phyloP scores from a whole-genome alignment of 1,140 invertebrate species.

The Ptiloglossa arizonensis region DNA sequence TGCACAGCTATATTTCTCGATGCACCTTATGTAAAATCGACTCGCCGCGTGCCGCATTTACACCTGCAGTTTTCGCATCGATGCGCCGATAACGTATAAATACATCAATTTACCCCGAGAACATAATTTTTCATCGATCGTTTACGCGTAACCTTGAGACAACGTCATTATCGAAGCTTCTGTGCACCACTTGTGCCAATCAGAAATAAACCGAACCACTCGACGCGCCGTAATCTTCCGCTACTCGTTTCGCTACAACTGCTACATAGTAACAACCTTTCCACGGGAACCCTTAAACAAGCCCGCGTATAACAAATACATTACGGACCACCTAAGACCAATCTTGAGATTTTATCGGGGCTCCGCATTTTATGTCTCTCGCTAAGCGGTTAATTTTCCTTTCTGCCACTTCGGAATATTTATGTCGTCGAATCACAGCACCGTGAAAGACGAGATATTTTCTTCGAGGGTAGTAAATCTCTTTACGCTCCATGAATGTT shows the following conservation, averaged over 20 bases:
- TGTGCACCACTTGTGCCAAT: conserved; percentile 36
- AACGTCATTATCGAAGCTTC: conserved; percentile 18
- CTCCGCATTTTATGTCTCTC: background rate
- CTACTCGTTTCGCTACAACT: background rate
- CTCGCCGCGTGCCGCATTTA: conserved; percentile 9
- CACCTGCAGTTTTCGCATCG: conserved; percentile 10
- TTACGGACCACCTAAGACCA: background rate
- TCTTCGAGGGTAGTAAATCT: background rate
- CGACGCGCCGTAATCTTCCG: background rate
- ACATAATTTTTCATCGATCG: conserved; percentile 37
- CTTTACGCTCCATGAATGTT: background rate
- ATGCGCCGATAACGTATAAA: conserved; percentile 11
- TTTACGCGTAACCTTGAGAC: conserved; percentile 12
- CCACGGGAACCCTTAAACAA: background rate
- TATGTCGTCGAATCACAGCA: conserved; percentile 16
- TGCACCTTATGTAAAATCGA: background rate
- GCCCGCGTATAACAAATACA: background rate
- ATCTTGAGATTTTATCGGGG: conserved; percentile 5
- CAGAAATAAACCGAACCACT: conserved; percentile 53
- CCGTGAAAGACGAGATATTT: conserved; percentile 25
- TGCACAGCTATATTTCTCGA: background rate
- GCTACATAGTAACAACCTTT: background rate
- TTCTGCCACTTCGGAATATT: background rate
- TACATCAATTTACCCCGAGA: conserved; percentile 2
- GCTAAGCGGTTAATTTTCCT: conserved; percentile 17